These are phyloP conservation scores for Calonectris borealis DNA, from an alignment of 2,113 vertebrate genomes.

Conservation along the genomic window DNA sequence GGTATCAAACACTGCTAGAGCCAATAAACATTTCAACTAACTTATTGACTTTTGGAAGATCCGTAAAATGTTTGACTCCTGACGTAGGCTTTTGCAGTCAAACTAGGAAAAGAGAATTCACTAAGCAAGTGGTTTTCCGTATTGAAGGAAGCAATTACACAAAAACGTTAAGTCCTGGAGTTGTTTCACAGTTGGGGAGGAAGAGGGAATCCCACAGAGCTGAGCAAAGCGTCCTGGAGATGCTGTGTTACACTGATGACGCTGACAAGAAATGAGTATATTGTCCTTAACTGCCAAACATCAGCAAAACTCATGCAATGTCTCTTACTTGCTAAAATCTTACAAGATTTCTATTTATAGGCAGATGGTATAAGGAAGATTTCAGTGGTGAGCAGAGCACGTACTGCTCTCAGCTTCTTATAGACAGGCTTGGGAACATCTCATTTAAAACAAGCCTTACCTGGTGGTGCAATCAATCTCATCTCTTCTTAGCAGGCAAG, in stretches of 20 bases:
- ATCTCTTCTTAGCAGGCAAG: constrained; percentile 25
- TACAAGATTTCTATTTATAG: not conserved
- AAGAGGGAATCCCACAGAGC: not conserved
- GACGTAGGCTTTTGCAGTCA: not conserved
- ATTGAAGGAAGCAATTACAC: not conserved
- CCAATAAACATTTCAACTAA: not conserved
- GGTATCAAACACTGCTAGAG: not conserved
- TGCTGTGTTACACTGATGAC: not conserved
- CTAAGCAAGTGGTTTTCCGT: not conserved
- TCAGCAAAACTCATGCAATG: not conserved
- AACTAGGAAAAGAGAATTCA: not conserved
- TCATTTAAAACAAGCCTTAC: not conserved
- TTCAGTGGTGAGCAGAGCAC: not conserved
- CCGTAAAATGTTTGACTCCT: not conserved
- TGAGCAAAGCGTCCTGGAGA: not conserved
- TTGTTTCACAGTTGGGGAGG: not conserved
- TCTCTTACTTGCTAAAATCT: not conserved
- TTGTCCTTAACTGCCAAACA: not conserved
- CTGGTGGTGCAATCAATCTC: constrained; percentile 36
- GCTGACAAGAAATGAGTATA: not conserved
- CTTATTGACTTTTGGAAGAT: not conserved
- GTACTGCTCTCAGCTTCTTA: not conserved
- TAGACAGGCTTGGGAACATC: not conserved
- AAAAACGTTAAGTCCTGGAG: not conserved
- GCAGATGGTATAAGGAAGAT: not conserved